A percentile compares a stretch with the other conserved stretches of the same genome.
These are phyloP conservation scores for Calameuta pallipes DNA, from an alignment of 2,888 invertebrate species.

Conservation along the genomic window DNA sequence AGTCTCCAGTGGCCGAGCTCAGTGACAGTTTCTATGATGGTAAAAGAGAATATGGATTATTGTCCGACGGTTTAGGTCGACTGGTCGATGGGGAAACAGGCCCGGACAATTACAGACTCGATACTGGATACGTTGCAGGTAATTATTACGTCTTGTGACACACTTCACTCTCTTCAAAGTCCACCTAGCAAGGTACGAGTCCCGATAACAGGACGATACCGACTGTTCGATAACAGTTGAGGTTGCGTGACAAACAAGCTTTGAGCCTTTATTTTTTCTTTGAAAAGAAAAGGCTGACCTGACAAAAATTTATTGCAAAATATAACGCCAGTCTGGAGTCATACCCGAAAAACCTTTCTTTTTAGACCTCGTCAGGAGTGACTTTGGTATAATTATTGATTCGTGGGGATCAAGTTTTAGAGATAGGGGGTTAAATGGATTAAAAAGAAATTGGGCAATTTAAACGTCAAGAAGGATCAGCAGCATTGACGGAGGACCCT, in stretches of 20 bases:
- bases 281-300: background rate
- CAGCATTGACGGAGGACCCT: background rate
- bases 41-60: constrained; percentile 59
- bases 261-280: background rate
- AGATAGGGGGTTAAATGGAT: background rate
- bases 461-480: background rate
- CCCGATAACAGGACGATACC: background rate
- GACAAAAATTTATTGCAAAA: background rate
- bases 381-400: background rate
- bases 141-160: constrained; percentile 33
- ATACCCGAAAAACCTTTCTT: background rate
- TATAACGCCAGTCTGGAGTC: background rate
- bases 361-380: background rate
- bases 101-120: constrained; percentile 72
- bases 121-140: constrained; percentile 73
- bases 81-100: constrained; percentile 76
- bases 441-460: background rate
- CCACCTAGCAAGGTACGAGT: background rate
- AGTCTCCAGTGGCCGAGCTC: constrained; percentile 68
- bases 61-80: constrained; percentile 76
- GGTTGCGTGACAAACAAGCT: background rate
- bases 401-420: background rate
- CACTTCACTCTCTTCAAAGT: background rate
- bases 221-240: background rate
- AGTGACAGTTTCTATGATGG: constrained; percentile 77